A percentile compares a stretch with the other conserved stretches of the same genome.
phyloP scores from a whole-genome alignment of 2,888 invertebrate species.

The Tyria jacobaeae region DNA sequence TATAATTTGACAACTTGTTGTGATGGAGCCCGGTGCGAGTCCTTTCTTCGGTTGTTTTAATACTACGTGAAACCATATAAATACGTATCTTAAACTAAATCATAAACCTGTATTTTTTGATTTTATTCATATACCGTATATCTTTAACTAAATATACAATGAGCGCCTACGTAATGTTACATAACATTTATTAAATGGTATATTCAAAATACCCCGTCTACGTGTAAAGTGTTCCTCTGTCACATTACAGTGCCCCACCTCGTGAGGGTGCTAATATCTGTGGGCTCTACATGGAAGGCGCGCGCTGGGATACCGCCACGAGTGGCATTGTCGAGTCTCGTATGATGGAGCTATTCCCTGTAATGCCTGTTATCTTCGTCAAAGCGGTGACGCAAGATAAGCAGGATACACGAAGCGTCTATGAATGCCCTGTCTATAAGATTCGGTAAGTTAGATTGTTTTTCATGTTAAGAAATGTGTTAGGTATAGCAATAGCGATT shows the following conservation, averaged over 20 bases:
- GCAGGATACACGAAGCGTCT: conserved; percentile 94
- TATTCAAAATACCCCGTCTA: too few species aligned
- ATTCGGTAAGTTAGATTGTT: conserved; percentile 85
- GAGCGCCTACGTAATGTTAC: neutral
- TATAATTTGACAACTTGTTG: too few species aligned
- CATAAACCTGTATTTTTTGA: too few species aligned
- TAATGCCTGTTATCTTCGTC: conserved; percentile 96
- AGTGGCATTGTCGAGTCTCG: conserved; percentile 94
- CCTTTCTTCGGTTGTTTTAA: too few species aligned
- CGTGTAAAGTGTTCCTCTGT: neutral
- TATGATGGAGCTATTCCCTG: conserved; percentile 95
- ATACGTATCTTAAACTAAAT: too few species aligned
- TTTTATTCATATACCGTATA: too few species aligned
- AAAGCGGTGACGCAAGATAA: conserved; percentile 96
- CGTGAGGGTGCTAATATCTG: conserved; percentile 97
- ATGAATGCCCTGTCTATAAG: conserved; percentile 98
- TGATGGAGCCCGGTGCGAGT: too few species aligned
- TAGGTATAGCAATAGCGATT: neutral
- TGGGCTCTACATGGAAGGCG: conserved; percentile 97
- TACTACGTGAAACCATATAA: too few species aligned
- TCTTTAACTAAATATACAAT: neutral
- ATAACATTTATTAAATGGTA: too few species aligned
- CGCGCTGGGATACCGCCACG: conserved; percentile 94
- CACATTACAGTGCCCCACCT: conserved; percentile 88
- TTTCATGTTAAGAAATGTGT: neutral